Percentiles rank a stretch among this genome's conserved stretches.
phyloP scores from a whole-genome alignment of 2,797 vertebrate species.

The Steatocranus sp. region DNA sequence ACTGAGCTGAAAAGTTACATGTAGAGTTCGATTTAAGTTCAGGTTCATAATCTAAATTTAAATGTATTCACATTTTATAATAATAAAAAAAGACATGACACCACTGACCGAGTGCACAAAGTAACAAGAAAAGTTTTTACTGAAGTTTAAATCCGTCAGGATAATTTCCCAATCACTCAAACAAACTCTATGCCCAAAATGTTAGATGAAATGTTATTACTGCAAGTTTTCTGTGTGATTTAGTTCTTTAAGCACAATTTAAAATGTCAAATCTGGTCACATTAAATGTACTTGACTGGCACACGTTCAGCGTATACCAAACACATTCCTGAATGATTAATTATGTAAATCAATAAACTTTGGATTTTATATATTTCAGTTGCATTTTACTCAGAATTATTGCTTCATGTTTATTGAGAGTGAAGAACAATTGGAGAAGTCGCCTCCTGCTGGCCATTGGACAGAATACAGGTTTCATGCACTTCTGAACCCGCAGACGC shows the following conservation, averaged over 20 bases:
- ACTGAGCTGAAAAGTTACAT: not conserved
- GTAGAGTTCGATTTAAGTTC: not conserved
- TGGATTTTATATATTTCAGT: too few species aligned
- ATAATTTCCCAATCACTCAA: not conserved
- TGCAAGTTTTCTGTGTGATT: not conserved
- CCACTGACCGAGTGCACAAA: not conserved
- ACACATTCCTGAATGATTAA: not conserved
- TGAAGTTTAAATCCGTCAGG: not conserved
- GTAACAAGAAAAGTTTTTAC: not conserved
- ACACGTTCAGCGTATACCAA: not conserved
- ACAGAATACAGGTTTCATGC: not conserved
- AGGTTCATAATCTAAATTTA: not conserved
- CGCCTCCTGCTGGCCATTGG: not conserved
- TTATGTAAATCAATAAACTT: not conserved
- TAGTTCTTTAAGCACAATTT: not conserved
- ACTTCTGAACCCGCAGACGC: not conserved
- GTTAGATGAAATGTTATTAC: not conserved
- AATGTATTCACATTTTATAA: not conserved
- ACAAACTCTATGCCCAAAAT: not conserved
- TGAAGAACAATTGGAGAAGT: not conserved
- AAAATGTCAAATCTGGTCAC: not conserved
- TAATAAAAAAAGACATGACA: not conserved
- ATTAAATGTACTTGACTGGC: not conserved
- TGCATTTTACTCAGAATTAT: too few species aligned
- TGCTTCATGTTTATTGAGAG: too few species aligned